Percentiles rank a stretch among this genome's conserved stretches.
These are phyloP conservation scores for Neodiprion pinetum DNA, from an alignment of 1,140 invertebrate genomes.

Conservation along the genomic window DNA sequence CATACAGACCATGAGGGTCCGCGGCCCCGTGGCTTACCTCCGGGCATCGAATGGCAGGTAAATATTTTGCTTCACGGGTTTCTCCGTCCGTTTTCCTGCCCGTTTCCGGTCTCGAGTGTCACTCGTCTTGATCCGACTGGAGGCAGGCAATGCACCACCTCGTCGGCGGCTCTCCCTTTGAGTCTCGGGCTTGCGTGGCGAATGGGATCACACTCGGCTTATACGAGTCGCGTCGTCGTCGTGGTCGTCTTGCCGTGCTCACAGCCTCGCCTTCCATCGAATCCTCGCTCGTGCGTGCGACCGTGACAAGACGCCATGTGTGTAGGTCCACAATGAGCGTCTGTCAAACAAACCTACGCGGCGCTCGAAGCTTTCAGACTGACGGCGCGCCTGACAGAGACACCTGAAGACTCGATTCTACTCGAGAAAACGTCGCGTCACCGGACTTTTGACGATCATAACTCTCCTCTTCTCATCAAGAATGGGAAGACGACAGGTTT, in stretches of 20 bases:
- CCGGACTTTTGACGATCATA: too few relatives aligned
- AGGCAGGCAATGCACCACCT: background rate
- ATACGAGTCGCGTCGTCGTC: background rate
- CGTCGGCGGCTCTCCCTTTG: background rate
- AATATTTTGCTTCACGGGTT: background rate
- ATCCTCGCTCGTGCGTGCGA: slow-evolving; percentile 3
- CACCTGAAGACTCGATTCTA: too few relatives aligned
- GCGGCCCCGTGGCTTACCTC: too few relatives aligned
- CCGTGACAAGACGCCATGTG: background rate
- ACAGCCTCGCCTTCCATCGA: background rate
- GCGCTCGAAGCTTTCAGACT: too few relatives aligned
- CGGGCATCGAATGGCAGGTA: background rate
- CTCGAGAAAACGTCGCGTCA: too few relatives aligned
- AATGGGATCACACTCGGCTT: slow-evolving; percentile 6
- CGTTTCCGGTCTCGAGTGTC: slow-evolving; percentile 1
- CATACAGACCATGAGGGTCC: too few relatives aligned
- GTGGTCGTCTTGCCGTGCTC: too few relatives aligned
- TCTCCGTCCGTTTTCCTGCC: background rate
- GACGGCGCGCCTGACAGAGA: background rate
- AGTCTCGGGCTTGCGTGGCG: slow-evolving; percentile 6
- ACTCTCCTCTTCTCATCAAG: too few relatives aligned
- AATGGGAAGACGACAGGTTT: too few relatives aligned
- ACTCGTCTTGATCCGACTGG: background rate
- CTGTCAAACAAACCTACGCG: background rate
- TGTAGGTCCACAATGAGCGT: background rate